Conservation (phyloP, 2,113 vertebrate genomes). For the Lepisosteus osseus region DNA sequence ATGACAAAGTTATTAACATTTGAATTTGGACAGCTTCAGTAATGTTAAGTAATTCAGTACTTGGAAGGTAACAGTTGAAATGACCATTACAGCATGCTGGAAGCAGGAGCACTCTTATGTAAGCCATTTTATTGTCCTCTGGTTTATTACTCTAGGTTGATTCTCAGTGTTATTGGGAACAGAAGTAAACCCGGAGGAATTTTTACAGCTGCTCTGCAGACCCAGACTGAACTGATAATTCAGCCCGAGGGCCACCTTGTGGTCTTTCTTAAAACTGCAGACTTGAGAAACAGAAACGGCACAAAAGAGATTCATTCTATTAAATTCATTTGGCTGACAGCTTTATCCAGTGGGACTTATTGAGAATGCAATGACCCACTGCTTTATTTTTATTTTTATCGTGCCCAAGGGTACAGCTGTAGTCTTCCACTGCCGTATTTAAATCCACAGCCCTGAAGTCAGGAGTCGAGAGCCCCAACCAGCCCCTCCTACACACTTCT, state of each 20-base stretch:
- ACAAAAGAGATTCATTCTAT: too few relatives aligned
- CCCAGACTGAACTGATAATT: constrained; percentile 21
- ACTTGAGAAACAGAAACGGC: too few relatives aligned
- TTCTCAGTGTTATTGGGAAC: constrained; percentile 42
- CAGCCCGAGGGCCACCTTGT: constrained; percentile 8
- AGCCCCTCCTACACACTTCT: too few relatives aligned
- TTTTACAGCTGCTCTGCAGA: constrained; percentile 26
- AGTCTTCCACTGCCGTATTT: too few relatives aligned
- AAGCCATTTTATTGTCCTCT: constrained; percentile 48
- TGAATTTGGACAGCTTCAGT: constrained; percentile 49
- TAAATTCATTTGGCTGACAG: too few relatives aligned
- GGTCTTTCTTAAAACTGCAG: too few relatives aligned
- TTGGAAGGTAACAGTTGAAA: constrained; percentile 43
- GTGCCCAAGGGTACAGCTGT: too few relatives aligned
- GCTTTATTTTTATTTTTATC: too few relatives aligned
- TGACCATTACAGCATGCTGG: constrained; percentile 53
- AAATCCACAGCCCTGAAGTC: too few relatives aligned
- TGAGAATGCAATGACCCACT: too few relatives aligned
- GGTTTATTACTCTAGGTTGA: constrained; percentile 43
- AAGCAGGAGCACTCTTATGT: constrained; percentile 51
- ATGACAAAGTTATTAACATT: constrained; percentile 56
- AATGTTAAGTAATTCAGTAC: constrained; percentile 45
- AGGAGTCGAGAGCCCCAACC: too few relatives aligned
- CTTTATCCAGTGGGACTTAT: too few relatives aligned
- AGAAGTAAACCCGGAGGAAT: constrained; percentile 22